phyloP scores from a whole-genome alignment of 2,113 vertebrate genomes.

The Athene cunicularia region DNA sequence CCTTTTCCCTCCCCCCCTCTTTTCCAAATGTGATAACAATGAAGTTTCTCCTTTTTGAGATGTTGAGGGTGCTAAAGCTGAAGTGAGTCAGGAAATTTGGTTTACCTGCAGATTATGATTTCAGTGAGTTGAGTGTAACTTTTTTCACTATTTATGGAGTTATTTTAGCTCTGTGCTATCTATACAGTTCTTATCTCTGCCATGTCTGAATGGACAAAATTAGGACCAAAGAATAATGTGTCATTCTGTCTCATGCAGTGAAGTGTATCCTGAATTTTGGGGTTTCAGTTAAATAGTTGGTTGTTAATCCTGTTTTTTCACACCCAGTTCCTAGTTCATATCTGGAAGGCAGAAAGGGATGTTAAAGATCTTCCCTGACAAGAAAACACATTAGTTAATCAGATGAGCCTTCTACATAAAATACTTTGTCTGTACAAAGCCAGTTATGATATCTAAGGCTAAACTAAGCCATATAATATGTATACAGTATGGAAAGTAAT shows the following conservation, averaged over 20 bases:
- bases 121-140: not conserved
- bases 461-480: not conserved
- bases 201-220: not conserved
- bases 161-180: not conserved
- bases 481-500: not conserved
- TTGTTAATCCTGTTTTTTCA: not conserved
- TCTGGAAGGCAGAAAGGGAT: not conserved
- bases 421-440: not conserved
- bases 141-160: not conserved
- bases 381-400: not conserved
- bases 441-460: not conserved
- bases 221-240: not conserved
- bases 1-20: rapidly evolving
- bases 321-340: not conserved
- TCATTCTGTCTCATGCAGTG: not conserved
- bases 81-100: not conserved
- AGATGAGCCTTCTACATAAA: not conserved
- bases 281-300: not conserved
- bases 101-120: not conserved
- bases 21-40: not conserved
- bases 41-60: not conserved
- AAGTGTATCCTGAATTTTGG: not conserved
- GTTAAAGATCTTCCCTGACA: not conserved
- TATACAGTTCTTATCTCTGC: not conserved
- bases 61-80: not conserved